Evolutionary conservation across 2,113 vertebrate species (phyloP).

Genomic region (Gnathonemus longibarbis): DNA sequence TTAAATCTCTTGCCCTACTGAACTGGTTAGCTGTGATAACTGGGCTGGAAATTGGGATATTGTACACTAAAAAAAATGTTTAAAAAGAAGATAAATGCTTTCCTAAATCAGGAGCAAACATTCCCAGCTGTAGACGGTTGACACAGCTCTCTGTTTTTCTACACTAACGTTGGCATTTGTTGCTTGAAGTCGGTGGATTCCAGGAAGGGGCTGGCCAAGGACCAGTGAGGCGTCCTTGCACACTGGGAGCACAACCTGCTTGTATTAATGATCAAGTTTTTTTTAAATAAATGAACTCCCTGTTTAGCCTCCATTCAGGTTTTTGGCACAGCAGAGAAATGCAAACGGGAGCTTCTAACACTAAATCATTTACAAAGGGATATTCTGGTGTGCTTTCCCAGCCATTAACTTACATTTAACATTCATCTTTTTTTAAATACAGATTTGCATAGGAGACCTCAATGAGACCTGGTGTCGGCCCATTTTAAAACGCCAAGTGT

Average conservation of each 20-base stretch:
- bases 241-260: background rate
- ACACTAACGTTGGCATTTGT: background rate
- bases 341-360: background rate
- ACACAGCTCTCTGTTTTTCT: background rate
- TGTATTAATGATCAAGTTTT: background rate
- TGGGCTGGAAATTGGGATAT: background rate
- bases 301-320: background rate
- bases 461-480: background rate
- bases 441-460: slow-evolving; percentile 45
- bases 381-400: background rate
- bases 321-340: slow-evolving; percentile 24
- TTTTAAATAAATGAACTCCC: background rate
- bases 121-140: background rate
- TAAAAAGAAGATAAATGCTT: background rate
- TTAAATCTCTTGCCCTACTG: background rate
- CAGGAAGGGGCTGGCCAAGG: background rate
- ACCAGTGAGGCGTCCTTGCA: background rate
- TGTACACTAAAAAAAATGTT: background rate
- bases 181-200: background rate
- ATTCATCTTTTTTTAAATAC: slow-evolving; percentile 24
- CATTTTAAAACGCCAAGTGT: background rate
- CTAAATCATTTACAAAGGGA: background rate
- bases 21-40: background rate
- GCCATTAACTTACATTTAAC: slow-evolving; percentile 27
- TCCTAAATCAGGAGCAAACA: background rate